phyloP scores from a whole-genome alignment of 2,797 vertebrate genomes.

The Spinus olivaceus region DNA sequence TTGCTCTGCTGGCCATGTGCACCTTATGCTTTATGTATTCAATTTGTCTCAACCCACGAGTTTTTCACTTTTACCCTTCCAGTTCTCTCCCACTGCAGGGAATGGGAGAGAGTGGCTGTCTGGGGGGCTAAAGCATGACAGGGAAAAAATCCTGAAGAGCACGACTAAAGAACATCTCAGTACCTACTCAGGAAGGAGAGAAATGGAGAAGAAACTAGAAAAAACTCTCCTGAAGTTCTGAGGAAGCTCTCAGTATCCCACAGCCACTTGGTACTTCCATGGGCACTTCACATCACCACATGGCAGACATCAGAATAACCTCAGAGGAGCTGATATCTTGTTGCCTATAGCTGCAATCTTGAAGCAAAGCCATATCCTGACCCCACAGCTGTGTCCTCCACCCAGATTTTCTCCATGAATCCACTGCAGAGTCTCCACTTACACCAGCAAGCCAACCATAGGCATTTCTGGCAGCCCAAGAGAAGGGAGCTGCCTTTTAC shows the following conservation, averaged over 20 bases:
- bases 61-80: not conserved
- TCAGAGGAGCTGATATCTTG: not conserved
- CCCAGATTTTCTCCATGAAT: not conserved
- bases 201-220: not conserved
- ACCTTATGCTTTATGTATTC: not conserved
- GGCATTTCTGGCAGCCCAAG: not conserved
- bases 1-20: not conserved
- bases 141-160: not conserved
- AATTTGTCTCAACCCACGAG: not conserved
- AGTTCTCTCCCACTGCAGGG: not conserved
- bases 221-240: not conserved
- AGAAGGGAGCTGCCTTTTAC: not conserved
- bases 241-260: not conserved
- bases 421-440: not conserved
- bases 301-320: not conserved
- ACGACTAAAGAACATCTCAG: not conserved
- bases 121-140: not conserved
- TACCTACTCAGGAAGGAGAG: not conserved
- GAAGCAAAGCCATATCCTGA: not conserved
- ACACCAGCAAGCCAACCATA: not conserved
- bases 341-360: not conserved
- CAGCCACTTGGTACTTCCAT: not conserved
- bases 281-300: rapidly evolving
- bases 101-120: not conserved
- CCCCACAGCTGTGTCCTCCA: not conserved